A percentile compares a stretch with the other conserved stretches of the same genome.
Conservation (phyloP, 2,797 vertebrate species). For the Trachurus trachurus region DNA sequence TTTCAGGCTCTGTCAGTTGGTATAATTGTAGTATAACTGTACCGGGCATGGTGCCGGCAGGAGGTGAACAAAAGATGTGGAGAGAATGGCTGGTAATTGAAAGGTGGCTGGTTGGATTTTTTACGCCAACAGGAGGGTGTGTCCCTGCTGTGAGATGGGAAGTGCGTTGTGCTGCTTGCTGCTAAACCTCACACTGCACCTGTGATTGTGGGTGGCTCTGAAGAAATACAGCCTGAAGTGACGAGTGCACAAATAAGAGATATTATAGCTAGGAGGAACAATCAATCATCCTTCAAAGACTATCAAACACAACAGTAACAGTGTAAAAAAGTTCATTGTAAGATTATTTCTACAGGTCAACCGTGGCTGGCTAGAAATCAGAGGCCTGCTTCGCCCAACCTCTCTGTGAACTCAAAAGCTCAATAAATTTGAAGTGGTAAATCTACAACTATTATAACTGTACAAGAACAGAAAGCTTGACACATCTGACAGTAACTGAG, state of each 20-base stretch:
- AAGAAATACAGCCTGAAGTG: slow-evolving; percentile 4
- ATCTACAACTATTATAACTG: not conserved
- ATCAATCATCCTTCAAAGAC: not conserved
- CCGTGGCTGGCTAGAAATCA: not conserved
- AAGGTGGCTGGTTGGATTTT: slow-evolving; percentile 40
- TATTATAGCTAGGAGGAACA: not conserved
- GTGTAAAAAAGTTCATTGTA: too few relatives aligned
- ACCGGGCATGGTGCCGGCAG: not conserved
- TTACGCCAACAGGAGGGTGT: slow-evolving; percentile 16
- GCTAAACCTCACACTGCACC: slow-evolving; percentile 12
- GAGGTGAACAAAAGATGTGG: slow-evolving; percentile 36
- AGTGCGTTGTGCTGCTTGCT: slow-evolving; percentile 19
- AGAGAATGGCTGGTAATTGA: slow-evolving; percentile 28
- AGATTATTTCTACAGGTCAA: not conserved
- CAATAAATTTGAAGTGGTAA: not conserved
- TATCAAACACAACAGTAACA: not conserved
- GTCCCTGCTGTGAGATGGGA: slow-evolving; percentile 21
- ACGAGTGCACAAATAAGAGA: slow-evolving; percentile 9
- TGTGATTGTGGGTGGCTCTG: not conserved
- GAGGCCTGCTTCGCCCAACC: not conserved
- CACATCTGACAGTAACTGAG: not conserved
- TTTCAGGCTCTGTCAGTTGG: slow-evolving; percentile 33
- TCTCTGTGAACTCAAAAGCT: not conserved
- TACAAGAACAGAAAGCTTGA: not conserved
- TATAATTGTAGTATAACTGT: slow-evolving; percentile 66